These are phyloP conservation scores for Ceratotherium simum DNA, from an alignment of 2,113 vertebrate species.

Conservation along the genomic window DNA sequence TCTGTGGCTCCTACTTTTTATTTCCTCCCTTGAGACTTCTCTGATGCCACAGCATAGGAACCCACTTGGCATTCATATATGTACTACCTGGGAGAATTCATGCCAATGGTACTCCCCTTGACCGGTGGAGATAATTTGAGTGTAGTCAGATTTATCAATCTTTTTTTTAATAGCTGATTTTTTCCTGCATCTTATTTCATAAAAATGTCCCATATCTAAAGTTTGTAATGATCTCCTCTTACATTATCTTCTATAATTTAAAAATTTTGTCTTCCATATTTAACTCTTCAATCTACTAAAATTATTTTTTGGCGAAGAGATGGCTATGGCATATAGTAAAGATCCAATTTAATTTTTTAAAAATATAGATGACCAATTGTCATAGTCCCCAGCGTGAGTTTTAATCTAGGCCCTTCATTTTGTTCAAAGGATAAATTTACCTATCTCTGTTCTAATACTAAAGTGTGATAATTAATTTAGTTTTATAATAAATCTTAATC, in stretches of 20 bases:
- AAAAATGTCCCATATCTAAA: background rate
- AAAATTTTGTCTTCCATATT: background rate
- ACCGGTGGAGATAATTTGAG: background rate
- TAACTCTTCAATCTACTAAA: background rate
- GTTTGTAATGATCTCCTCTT: background rate
- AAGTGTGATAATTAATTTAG: background rate
- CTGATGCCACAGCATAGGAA: accelerated
- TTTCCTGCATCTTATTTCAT: background rate
- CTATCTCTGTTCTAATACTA: background rate
- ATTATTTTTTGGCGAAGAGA: background rate
- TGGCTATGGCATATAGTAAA: background rate
- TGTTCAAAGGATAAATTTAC: background rate
- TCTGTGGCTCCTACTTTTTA: background rate
- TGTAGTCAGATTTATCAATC: background rate
- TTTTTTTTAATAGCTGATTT: background rate
- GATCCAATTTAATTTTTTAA: background rate
- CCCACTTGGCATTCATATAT: background rate
- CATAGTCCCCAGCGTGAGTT: background rate
- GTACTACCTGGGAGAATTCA: background rate
- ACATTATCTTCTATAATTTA: background rate
- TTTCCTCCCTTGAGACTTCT: background rate
- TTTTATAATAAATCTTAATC: background rate
- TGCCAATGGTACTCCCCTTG: accelerated
- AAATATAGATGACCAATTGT: background rate
- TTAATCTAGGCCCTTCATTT: background rate